A percentile compares a stretch with the other conserved stretches of the same genome.
Conservation (phyloP, 2,113 vertebrate genomes). For the Microcebus lehilahytsara region DNA sequence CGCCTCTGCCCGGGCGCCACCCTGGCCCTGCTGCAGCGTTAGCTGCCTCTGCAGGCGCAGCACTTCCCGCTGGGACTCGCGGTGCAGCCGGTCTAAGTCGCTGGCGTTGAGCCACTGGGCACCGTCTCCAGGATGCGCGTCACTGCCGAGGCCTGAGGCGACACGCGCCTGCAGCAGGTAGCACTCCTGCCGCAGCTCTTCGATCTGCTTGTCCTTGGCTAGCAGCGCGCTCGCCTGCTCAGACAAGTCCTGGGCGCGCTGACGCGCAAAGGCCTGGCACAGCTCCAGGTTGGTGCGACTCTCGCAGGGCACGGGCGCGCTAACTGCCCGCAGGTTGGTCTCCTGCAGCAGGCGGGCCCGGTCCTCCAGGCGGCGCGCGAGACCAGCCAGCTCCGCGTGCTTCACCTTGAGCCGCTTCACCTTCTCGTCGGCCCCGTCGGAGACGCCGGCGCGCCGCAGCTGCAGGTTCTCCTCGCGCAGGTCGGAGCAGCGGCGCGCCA, state of each 20-base stretch:
- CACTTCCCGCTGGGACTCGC: constrained; percentile 92
- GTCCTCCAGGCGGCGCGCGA: constrained; percentile 88
- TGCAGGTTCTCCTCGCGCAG: constrained; percentile 88
- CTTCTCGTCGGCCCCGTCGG: constrained; percentile 86
- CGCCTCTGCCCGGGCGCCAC: accelerated
- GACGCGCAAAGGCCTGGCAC: constrained; percentile 87
- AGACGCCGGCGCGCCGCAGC: constrained; percentile 85
- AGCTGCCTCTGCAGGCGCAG: constrained; percentile 91
- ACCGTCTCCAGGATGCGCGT: not conserved
- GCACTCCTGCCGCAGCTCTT: constrained; percentile 85
- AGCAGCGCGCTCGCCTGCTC: constrained; percentile 87
- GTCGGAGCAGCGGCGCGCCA: constrained; percentile 83
- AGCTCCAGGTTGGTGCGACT: constrained; percentile 83
- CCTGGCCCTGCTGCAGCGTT: constrained; percentile 75
- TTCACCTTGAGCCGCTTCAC: constrained; percentile 88
- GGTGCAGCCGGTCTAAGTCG: constrained; percentile 88
- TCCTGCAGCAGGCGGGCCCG: constrained; percentile 87
- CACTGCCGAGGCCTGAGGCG: constrained; percentile 69
- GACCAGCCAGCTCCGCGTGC: constrained; percentile 86
- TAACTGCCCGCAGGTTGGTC: constrained; percentile 85
- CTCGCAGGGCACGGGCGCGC: constrained; percentile 78
- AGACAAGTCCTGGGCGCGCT: constrained; percentile 86
- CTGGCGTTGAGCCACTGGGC: constrained; percentile 72
- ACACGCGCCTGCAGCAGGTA: constrained; percentile 83
- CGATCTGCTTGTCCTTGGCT: constrained; percentile 90